Base-by-base conservation (phyloP, 1,140 invertebrate genomes). In the Radopholus similis region DNA sequence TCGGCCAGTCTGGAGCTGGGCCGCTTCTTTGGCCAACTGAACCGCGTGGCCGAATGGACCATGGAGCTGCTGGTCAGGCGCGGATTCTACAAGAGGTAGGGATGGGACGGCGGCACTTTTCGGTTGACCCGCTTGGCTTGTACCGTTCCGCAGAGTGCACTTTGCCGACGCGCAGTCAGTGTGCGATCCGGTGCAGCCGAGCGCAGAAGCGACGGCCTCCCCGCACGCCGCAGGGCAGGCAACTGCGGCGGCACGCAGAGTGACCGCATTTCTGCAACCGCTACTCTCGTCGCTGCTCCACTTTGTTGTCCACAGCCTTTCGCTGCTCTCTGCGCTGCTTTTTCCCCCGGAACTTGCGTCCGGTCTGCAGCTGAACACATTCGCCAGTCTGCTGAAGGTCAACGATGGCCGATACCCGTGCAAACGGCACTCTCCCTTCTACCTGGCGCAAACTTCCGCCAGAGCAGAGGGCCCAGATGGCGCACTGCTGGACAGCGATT, bases 11-110 rank as follows among this genome's bases (percentile, higher is more conserved):
- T 56, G 15, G 72, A 68, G n/a, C 56, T 81, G 18, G 78, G 80
- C 13, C 53, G 70, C 35, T 81, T 77, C 34, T 81, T 81, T 59
- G 79, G 79, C 18, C 68, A 79, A 30, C 15, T 81, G 6, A 82
- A 82, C 67, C 67, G 80, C 28, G 68, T 81, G 15, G 59, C 80
- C 18, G 78, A 81, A 60, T 74, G 77, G 68, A 82, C 79, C 26
- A 81, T 81, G 79, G 73, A 76, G 23, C 38, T 79, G 23, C 44
- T 81, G 6, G 38, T 81, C 15, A 67, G 75, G 40, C 77, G 76
- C 55, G 68, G 76, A 26, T 82, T 74, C 57, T 82, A 81, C 56
- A 78, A 70, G 23, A 69, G 70, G 78, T 78, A 42, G 15, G 59
- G 2, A 5, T 15, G 21, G 26, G 13, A 40, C n/a, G 59, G 65